Percentiles rank a stretch among this genome's conserved stretches.
Conservation (phyloP, 2,888 invertebrate genomes). For the Erebia epiphron region DNA sequence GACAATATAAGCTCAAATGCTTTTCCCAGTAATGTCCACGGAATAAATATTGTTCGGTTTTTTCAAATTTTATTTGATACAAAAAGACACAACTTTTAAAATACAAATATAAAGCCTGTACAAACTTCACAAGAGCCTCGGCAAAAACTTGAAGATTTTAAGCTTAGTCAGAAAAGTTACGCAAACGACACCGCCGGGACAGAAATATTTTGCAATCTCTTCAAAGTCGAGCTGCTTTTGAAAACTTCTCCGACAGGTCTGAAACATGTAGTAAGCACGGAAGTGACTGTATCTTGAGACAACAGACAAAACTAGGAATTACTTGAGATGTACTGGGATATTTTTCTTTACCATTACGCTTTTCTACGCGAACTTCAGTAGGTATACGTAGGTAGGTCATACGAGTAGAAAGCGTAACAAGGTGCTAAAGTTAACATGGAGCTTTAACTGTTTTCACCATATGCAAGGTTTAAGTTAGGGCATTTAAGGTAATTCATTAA, state of each 20-base stretch:
- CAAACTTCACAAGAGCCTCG: slow-evolving; percentile 19
- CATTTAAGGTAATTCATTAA: too few species aligned
- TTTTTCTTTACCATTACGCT: neutral
- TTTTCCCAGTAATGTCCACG: too few species aligned
- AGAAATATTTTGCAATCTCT: slow-evolving; percentile 71
- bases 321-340: neutral
- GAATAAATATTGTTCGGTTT: neutral
- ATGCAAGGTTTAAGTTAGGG: too few species aligned
- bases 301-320: slow-evolving; percentile 21
- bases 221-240: slow-evolving; percentile 63
- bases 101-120: slow-evolving; percentile 22
- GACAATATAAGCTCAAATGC: neutral
- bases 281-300: slow-evolving; percentile 22
- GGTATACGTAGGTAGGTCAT: too few species aligned
- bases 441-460: neutral
- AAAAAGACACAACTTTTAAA: slow-evolving; percentile 6
- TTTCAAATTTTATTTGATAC: neutral
- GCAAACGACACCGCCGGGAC: slow-evolving; percentile 76
- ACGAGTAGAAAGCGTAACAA: neutral
- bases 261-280: slow-evolving; percentile 19
- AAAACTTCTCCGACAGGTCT: slow-evolving; percentile 31
- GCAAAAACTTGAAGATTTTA: slow-evolving; percentile 56
- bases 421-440: neutral
- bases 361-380: neutral
- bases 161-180: slow-evolving; percentile 74